A percentile compares a stretch with the other conserved stretches of the same genome.
Conservation (phyloP, 2,888 invertebrate species). For the Orthosia incerta region DNA sequence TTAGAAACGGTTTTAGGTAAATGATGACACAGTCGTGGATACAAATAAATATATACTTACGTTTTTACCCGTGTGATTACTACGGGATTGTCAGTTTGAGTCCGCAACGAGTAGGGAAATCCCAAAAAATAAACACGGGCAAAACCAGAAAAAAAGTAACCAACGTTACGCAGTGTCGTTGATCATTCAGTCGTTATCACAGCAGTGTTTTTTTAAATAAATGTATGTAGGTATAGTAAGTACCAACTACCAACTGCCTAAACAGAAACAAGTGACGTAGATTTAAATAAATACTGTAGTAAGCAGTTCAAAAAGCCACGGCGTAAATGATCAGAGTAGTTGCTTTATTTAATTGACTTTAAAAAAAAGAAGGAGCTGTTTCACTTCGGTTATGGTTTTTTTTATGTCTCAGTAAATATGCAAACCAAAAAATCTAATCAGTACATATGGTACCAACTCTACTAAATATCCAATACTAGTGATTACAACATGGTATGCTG, state of each 20-base stretch:
- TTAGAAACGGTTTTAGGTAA: neutral
- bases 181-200: slow-evolving; percentile 8
- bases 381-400: no score
- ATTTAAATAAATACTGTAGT: neutral
- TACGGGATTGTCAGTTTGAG: slow-evolving; percentile 9
- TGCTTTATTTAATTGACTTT: no score
- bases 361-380: no score
- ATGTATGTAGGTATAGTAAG: neutral
- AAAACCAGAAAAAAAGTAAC: neutral
- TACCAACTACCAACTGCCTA: neutral
- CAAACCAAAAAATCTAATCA: no score
- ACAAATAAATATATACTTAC: neutral
- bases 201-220: neutral
- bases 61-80: neutral
- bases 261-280: slow-evolving; percentile 10
- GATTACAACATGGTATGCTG: neutral
- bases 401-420: no score
- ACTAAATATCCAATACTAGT: no score
- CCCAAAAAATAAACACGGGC: neutral
- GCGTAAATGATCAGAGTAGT: neutral
- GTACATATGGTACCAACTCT: no score
- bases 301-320: neutral
- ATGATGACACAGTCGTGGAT: neutral
- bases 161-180: neutral
- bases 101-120: slow-evolving; percentile 2